These are phyloP conservation scores for Pelvicachromis taeniatus DNA, from an alignment of 2,113 vertebrate genomes.

Conservation along the genomic window DNA sequence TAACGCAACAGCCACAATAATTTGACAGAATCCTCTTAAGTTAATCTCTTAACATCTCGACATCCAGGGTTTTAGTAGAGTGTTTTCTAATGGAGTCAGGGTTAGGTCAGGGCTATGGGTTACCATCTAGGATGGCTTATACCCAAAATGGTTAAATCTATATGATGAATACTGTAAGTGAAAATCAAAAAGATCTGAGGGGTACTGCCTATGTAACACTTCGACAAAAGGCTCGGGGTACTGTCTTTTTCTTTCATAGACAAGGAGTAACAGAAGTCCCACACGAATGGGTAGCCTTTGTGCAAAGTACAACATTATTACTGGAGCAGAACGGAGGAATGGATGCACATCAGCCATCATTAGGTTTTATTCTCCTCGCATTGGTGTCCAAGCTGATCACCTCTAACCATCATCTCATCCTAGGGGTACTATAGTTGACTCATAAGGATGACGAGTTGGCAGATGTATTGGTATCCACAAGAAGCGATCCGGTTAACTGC, in stretches of 20 bases:
- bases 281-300: neutral
- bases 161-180: neutral
- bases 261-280: neutral
- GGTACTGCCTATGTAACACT: neutral
- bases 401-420: neutral
- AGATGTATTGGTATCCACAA: neutral
- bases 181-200: neutral
- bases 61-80: neutral
- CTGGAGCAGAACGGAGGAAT: neutral
- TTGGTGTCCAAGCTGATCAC: neutral
- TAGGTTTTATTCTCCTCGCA: neutral
- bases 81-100: neutral
- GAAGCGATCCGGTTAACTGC: neutral
- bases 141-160: neutral
- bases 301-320: neutral
- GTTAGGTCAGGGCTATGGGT: neutral
- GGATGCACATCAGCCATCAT: neutral
- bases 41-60: neutral
- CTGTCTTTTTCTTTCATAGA: neutral
- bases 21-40: neutral
- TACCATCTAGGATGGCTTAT: neutral
- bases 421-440: neutral
- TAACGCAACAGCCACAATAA: neutral
- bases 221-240: neutral
- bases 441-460: constrained; percentile 4